Percentiles rank a stretch among this genome's conserved stretches.
Evolutionary conservation across 2,113 vertebrate species (phyloP).

Genomic region (Actenoides lindsayi): DNA sequence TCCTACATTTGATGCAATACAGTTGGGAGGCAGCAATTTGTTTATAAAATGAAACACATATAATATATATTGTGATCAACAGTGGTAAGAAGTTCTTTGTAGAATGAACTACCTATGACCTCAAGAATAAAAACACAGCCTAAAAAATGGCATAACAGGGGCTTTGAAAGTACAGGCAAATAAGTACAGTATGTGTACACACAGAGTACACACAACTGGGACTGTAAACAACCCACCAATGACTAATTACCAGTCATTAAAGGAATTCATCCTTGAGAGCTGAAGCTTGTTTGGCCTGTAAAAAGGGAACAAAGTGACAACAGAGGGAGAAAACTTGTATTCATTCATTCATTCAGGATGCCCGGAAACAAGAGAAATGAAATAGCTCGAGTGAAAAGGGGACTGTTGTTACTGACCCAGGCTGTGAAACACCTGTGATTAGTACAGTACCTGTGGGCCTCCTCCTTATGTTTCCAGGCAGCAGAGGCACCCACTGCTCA

Average conservation of each 20-base stretch:
- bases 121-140: neutral
- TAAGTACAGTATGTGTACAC: no score
- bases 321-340: neutral
- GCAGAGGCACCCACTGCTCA: neutral
- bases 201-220: neutral
- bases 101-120: neutral
- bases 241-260: neutral
- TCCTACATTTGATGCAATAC: neutral
- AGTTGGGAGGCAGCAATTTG: neutral
- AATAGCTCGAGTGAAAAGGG: neutral
- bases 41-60: neutral
- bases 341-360: neutral
- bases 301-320: neutral
- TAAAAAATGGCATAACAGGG: neutral
- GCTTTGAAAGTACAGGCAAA: neutral
- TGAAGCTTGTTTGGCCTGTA: neutral
- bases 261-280: neutral
- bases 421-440: neutral
- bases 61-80: neutral
- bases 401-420: rapidly evolving
- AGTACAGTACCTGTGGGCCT: neutral
- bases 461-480: rapidly evolving
- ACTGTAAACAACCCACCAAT: neutral
- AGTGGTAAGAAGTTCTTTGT: neutral
- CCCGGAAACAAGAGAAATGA: neutral